Evolutionary conservation across 2,113 vertebrate species (phyloP).

Genomic region (Hemiprocne comata): DNA sequence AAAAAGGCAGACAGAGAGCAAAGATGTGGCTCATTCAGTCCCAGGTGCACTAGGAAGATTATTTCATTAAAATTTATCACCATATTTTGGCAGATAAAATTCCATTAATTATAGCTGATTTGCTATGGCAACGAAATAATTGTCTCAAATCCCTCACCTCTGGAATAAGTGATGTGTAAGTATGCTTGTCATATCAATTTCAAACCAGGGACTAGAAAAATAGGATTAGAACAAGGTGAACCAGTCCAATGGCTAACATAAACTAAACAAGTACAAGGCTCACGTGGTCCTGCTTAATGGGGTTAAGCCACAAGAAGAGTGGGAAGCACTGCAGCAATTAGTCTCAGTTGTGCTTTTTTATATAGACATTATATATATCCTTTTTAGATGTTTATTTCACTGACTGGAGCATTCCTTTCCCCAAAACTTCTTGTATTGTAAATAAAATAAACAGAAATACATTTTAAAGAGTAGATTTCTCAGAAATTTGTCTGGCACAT

Average conservation of each 20-base stretch:
- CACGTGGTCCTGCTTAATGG: not conserved
- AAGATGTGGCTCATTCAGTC: not conserved
- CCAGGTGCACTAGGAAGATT: not conserved
- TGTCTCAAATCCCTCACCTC: not conserved
- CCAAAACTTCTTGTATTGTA: not conserved
- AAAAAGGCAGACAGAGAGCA: not conserved
- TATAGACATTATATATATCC: not conserved
- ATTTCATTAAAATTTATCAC: not conserved
- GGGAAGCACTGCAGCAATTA: not conserved
- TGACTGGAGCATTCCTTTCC: not conserved
- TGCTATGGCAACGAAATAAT: not conserved
- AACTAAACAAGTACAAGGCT: not conserved
- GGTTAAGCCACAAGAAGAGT: not conserved
- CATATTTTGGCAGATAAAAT: not conserved
- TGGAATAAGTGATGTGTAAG: not conserved
- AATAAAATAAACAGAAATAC: not conserved
- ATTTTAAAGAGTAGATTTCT: not conserved
- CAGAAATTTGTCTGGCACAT: not conserved
- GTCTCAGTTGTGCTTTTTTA: not conserved
- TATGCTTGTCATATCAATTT: not conserved
- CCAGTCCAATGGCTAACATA: not conserved
- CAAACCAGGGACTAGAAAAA: not conserved
- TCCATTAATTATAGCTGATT: conserved; percentile 16
- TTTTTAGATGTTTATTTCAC: not conserved
- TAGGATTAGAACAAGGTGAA: not conserved